Percentiles rank a stretch among this genome's conserved stretches.
These are phyloP conservation scores for Aproaerema taeniolella DNA, from an alignment of 2,888 invertebrate genomes.

Conservation along the genomic window DNA sequence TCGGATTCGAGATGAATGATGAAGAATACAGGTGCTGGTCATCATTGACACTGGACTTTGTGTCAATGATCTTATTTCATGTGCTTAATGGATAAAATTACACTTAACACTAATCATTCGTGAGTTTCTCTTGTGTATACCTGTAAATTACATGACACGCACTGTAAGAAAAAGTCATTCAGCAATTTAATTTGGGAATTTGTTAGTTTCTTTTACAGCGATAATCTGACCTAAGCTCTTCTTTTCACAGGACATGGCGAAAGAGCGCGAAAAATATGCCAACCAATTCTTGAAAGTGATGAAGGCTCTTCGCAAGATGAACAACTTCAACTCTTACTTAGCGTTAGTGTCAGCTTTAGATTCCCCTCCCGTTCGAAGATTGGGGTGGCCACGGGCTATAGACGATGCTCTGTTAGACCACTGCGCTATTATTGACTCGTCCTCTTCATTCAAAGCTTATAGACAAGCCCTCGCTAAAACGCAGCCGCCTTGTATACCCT, in stretches of 20 bases:
- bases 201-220: no score
- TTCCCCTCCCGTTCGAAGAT: conserved; percentile 93
- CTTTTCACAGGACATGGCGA: conserved; percentile 86
- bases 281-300: conserved; percentile 98
- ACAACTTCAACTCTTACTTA: conserved; percentile 99
- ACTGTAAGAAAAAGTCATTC: no score
- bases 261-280: conserved; percentile 95
- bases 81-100: no score
- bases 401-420: conserved; percentile 96
- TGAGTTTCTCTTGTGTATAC: no score
- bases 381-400: conserved; percentile 96
- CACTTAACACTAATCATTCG: no score
- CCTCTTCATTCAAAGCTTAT: conserved; percentile 98
- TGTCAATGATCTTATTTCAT: no score
- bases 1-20: no score
- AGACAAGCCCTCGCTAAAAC: conserved; percentile 95
- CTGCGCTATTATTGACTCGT: conserved; percentile 97
- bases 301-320: conserved; percentile 97
- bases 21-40: no score
- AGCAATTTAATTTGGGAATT: no score
- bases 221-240: no score
- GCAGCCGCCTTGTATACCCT: conserved; percentile 98
- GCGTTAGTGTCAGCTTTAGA: conserved; percentile 97
- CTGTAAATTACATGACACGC: no score
- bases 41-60: no score